Conservation (phyloP, 2,113 vertebrate species). For the Symphodus melops region DNA sequence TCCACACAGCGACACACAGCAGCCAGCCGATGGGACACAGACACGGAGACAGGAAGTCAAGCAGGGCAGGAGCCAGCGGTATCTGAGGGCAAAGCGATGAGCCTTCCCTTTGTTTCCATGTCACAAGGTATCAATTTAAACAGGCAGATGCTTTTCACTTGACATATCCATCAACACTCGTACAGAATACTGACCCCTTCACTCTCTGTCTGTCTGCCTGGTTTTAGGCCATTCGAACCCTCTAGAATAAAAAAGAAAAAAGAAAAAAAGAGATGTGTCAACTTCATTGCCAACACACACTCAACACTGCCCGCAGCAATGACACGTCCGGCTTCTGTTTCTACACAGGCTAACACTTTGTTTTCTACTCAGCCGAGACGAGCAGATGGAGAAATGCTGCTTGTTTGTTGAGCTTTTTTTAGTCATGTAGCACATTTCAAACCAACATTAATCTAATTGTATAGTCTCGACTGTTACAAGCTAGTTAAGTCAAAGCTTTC, state of each 20-base stretch:
- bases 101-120: constrained; percentile 80
- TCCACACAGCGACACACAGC: neutral
- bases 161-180: constrained; percentile 67
- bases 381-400: neutral
- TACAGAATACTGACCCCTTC: constrained; percentile 25
- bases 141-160: constrained; percentile 74
- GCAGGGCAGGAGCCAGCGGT: constrained; percentile 59
- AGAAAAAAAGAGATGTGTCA: neutral
- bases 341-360: neutral
- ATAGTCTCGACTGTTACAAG: neutral
- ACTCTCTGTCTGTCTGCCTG: constrained; percentile 7
- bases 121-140: constrained; percentile 79
- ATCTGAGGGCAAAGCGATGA: constrained; percentile 56
- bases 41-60: neutral
- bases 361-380: neutral
- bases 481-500: neutral
- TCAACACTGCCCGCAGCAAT: neutral
- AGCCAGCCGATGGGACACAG: neutral
- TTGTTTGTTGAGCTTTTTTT: neutral
- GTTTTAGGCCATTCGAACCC: neutral
- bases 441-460: neutral
- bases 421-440: neutral
- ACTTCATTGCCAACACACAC: neutral
- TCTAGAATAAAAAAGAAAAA: constrained; percentile 2
- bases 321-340: constrained; percentile 2